Evolutionary conservation across 2,888 invertebrate genomes (phyloP).

Genomic region (Aphodius sticticus): DNA sequence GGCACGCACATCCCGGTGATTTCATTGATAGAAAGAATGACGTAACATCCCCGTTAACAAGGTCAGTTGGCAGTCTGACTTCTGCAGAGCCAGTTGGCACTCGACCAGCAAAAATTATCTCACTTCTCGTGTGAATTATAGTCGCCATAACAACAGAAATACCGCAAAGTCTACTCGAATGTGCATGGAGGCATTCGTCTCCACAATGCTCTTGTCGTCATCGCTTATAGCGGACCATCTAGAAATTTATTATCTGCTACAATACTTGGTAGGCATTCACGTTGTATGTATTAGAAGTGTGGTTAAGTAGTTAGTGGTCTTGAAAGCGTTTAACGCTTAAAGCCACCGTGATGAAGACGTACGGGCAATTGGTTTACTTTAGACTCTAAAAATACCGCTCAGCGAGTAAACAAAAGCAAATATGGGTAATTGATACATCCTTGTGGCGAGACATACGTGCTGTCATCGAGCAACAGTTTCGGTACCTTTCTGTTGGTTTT

Average conservation of each 20-base stretch:
- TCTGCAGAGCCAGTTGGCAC: not conserved
- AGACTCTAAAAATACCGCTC: not conserved
- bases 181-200: not conserved
- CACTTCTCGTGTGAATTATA: not conserved
- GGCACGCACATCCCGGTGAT: not conserved
- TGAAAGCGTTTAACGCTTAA: not conserved
- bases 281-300: too few relatives aligned
- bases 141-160: not conserved
- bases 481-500: too few relatives aligned
- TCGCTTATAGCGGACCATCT: not conserved
- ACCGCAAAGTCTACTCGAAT: not conserved
- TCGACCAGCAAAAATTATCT: not conserved
- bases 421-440: not conserved
- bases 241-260: not conserved
- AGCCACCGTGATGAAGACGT: not conserved
- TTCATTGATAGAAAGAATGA: slow-evolving; percentile 26
- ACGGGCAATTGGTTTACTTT: not conserved
- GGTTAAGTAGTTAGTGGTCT: not conserved
- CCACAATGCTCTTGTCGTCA: not conserved
- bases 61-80: slow-evolving; percentile 27
- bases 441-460: not conserved
- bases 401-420: not conserved
- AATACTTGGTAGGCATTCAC: not conserved
- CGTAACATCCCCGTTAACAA: slow-evolving; percentile 28
- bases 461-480: not conserved